phyloP scores from a whole-genome alignment of 1,140 invertebrate species.

The Plutomurus gul region DNA sequence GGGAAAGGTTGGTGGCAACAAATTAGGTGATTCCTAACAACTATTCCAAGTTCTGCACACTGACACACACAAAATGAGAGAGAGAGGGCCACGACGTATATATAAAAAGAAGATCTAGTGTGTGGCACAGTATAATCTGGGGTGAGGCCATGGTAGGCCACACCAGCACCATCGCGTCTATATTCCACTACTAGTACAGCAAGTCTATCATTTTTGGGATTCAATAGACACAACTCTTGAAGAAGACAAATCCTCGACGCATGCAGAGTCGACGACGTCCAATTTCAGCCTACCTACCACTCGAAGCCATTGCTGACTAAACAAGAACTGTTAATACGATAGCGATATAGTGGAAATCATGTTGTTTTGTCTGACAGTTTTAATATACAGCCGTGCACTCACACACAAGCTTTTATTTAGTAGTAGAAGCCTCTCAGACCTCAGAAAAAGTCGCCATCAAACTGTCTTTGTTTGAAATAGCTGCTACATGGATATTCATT shows the following conservation, averaged over 20 bases:
- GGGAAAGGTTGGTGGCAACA: too few relatives aligned
- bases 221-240: not conserved
- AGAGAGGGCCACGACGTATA: too few relatives aligned
- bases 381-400: not conserved
- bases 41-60: too few relatives aligned
- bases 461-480: not conserved
- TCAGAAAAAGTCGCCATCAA: not conserved
- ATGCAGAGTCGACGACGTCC: too few relatives aligned
- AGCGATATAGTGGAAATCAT: too few relatives aligned
- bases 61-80: too few relatives aligned
- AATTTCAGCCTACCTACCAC: too few relatives aligned
- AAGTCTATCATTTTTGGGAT: slow-evolving; percentile 22
- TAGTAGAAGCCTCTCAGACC: not conserved
- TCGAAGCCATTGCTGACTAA: too few relatives aligned
- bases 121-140: not conserved
- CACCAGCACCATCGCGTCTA: not conserved
- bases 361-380: not conserved
- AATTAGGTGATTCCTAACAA: too few relatives aligned
- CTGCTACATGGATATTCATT: not conserved
- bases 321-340: too few relatives aligned
- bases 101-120: too few relatives aligned
- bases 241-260: too few relatives aligned
- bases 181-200: not conserved
- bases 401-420: not conserved
- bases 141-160: not conserved